Conservation (phyloP, 2,797 vertebrate species). For the Leptatherina wallacei region DNA sequence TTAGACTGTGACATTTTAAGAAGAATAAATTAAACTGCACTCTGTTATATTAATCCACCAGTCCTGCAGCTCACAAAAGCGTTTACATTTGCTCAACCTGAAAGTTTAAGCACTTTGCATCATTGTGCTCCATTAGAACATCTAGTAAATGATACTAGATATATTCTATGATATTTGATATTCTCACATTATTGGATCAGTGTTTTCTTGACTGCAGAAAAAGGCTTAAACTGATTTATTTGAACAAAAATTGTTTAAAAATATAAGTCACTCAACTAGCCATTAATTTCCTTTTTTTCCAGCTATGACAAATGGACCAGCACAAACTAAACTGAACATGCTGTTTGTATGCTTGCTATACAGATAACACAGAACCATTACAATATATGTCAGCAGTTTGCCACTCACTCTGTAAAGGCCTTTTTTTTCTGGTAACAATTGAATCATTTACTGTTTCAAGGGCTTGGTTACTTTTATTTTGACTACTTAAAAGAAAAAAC, state of each 20-base stretch:
- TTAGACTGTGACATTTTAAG: conserved; percentile 23
- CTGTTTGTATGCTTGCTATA: not conserved
- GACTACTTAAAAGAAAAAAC: conserved; percentile 6
- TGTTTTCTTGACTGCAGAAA: conserved; percentile 24
- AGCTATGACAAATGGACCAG: not conserved
- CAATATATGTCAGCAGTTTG: conserved; percentile 4
- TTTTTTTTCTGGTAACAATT: not conserved
- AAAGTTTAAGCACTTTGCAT: not conserved
- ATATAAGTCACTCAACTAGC: conserved; percentile 1
- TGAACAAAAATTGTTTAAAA: conserved; percentile 8
- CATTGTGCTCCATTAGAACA: not conserved
- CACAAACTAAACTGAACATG: conserved; percentile 3
- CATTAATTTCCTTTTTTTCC: not conserved
- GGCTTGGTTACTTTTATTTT: not conserved
- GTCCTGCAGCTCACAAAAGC: not conserved
- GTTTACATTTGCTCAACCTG: not conserved
- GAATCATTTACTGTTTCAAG: not conserved
- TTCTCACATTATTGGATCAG: not conserved
- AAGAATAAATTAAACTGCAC: conserved; percentile 15
- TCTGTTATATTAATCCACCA: not conserved
- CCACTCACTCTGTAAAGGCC: not conserved
- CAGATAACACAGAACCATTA: not conserved
- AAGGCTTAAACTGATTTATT: conserved; percentile 14
- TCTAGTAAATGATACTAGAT: not conserved
- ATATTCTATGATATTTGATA: not conserved